These are phyloP conservation scores for Drepana falcataria DNA, from an alignment of 2,888 invertebrate species.

Conservation along the genomic window DNA sequence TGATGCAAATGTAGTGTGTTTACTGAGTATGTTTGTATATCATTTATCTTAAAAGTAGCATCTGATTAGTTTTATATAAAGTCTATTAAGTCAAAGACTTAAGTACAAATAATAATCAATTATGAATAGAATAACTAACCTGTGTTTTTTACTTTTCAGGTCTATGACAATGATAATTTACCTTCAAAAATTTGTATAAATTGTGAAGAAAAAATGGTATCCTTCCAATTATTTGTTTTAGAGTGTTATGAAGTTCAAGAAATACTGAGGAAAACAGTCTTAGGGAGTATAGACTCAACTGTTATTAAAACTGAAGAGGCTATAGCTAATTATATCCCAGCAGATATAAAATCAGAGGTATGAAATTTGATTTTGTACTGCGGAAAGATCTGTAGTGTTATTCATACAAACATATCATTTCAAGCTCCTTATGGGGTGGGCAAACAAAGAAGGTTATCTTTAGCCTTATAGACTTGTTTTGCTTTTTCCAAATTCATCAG, in stretches of 20 bases:
- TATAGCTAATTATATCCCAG: constrained; percentile 19
- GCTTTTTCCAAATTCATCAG: too few relatives aligned
- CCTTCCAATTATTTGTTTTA: constrained; percentile 62
- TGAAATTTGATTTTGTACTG: neutral
- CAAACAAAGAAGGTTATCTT: too few relatives aligned
- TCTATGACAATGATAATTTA: constrained; percentile 54
- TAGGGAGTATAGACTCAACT: constrained; percentile 23
- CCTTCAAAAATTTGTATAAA: constrained; percentile 63
- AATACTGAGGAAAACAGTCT: constrained; percentile 41
- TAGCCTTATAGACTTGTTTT: too few relatives aligned
- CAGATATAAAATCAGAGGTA: constrained; percentile 59
- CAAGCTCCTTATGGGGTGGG: too few relatives aligned
- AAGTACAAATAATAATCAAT: neutral
- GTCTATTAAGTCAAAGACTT: too few relatives aligned
- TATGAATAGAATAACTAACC: too few relatives aligned
- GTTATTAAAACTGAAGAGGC: constrained; percentile 41
- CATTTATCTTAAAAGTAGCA: too few relatives aligned
- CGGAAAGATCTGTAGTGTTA: neutral
- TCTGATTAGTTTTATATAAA: too few relatives aligned
- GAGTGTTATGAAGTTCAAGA: constrained; percentile 67
- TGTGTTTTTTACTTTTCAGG: constrained; percentile 31
- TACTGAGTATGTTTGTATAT: too few relatives aligned
- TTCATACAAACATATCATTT: neutral
- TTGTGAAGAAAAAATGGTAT: constrained; percentile 70
- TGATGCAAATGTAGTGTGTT: too few relatives aligned